Evolutionary conservation across 2,113 vertebrate genomes (phyloP).

Genomic region (Cryptotis parvus): DNA sequence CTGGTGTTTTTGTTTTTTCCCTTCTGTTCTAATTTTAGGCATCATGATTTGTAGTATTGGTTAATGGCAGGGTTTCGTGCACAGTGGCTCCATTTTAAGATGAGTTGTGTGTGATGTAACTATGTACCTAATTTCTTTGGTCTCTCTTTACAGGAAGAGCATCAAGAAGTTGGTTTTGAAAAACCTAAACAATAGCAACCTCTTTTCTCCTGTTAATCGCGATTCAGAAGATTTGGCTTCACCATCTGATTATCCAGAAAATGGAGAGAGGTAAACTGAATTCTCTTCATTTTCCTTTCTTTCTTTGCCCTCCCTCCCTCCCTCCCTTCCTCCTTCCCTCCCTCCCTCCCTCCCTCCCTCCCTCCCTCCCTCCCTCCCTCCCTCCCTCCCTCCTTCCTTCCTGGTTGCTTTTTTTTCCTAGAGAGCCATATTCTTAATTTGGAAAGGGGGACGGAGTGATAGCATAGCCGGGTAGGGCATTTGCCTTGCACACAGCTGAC

Average conservation of each 20-base stretch:
- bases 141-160: constrained; percentile 91
- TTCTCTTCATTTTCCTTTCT: not conserved
- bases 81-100: constrained; percentile 31
- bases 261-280: constrained; percentile 90
- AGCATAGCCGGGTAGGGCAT: too few species aligned
- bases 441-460: too few species aligned
- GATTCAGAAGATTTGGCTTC: constrained; percentile 93
- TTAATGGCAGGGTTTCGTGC: not conserved
- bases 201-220: constrained; percentile 91
- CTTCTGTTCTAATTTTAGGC: not conserved
- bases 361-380: too few species aligned
- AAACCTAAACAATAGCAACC: constrained; percentile 92
- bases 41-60: not conserved
- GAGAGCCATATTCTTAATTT: too few species aligned
- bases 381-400: not conserved
- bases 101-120: too few species aligned
- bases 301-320: too few species aligned
- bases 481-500: too few species aligned
- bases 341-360: too few species aligned
- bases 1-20: too few species aligned
- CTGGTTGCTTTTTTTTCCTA: too few species aligned
- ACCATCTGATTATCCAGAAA: constrained; percentile 92
- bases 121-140: not conserved
- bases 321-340: too few species aligned
- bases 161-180: constrained; percentile 98